Conservation (phyloP, 2,888 invertebrate species). For the Acronicta alni region DNA sequence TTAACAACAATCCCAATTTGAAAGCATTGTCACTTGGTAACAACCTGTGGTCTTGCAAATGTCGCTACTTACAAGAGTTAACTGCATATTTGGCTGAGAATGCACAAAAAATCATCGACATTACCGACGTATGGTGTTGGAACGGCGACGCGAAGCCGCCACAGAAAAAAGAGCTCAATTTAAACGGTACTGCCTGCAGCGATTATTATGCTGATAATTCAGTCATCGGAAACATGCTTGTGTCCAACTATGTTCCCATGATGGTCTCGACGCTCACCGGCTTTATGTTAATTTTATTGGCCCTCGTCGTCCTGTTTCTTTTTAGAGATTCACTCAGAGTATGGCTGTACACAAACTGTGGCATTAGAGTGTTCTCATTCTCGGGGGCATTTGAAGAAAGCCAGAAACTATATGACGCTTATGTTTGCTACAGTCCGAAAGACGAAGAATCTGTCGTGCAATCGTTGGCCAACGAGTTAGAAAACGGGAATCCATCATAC, state of each 20-base stretch:
- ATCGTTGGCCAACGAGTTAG: constrained; percentile 94
- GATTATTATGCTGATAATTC: constrained; percentile 95
- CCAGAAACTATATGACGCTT: constrained; percentile 97
- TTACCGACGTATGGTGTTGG: constrained; percentile 94
- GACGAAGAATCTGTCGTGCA: constrained; percentile 97
- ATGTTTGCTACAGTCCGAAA: constrained; percentile 97
- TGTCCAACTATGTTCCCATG: constrained; percentile 95
- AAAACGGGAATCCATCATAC: constrained; percentile 94
- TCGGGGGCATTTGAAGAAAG: constrained; percentile 93
- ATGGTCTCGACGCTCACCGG: constrained; percentile 94
- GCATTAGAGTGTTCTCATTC: constrained; percentile 94
- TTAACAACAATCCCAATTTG: constrained; percentile 91
- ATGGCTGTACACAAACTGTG: constrained; percentile 96
- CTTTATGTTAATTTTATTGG: constrained; percentile 93
- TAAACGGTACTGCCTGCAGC: constrained; percentile 95
- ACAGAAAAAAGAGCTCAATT: constrained; percentile 94
- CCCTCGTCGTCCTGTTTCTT: constrained; percentile 94
- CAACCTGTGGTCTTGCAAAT: constrained; percentile 97
- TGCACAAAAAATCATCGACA: constrained; percentile 93
- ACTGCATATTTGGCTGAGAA: constrained; percentile 95
- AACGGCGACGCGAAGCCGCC: constrained; percentile 93
- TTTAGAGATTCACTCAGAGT: constrained; percentile 96
- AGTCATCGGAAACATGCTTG: constrained; percentile 94
- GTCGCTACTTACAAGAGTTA: constrained; percentile 95
- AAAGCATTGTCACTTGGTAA: constrained; percentile 94